Base-by-base conservation (phyloP, 2,888 invertebrate genomes). In the Entomobrya proxima region DNA sequence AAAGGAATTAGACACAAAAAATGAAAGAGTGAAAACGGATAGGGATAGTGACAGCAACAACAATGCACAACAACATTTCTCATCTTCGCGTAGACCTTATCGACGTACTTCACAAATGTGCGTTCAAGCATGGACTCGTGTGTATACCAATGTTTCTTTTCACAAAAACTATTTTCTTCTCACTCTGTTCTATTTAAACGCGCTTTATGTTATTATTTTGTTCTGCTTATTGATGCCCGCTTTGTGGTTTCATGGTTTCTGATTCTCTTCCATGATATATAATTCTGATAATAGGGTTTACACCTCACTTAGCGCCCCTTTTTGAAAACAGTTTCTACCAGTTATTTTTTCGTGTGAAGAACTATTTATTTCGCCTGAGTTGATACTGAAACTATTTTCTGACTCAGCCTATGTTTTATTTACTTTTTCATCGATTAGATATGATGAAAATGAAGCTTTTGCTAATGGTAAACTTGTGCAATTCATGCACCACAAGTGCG, bases 261-360 rank as follows among this genome's bases (percentile, higher is more conserved):
- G 35, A 32, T 72, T 30, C 35, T 75, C 11, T 18, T 58, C n/a
- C 2, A 3, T 21, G 75, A 55, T 32, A 37, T 32, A 37, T 75
- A 75, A 75, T 75, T 52, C 50, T 52, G 52, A 75, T 75, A 75
- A 75, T 18, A 55, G 27, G 27, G 44, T 44, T 44, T 75, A 30
- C 52, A 52, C 52, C 52, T 32, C 55, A 75, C 35, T 55, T 75
- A 50, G 21, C 32, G 44, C 7, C 44, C 21, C 15, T n/a, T 27
- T 24, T 55, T 24, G 2, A 24, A 9, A 55, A 55, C 75, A 75
- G 55, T 35, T 24, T 2, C 15, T 30, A 52, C 13, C 24, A 30
- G n/a, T 47, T 30, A 32, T 50, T 72, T 72, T 30, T 35, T 52
- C 52, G 21, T 55, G 52, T 52, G 35, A 55, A 75, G 27, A 72